Evolutionary conservation across 2,888 invertebrate species (phyloP).

Genomic region (Sphinx pinastri): DNA sequence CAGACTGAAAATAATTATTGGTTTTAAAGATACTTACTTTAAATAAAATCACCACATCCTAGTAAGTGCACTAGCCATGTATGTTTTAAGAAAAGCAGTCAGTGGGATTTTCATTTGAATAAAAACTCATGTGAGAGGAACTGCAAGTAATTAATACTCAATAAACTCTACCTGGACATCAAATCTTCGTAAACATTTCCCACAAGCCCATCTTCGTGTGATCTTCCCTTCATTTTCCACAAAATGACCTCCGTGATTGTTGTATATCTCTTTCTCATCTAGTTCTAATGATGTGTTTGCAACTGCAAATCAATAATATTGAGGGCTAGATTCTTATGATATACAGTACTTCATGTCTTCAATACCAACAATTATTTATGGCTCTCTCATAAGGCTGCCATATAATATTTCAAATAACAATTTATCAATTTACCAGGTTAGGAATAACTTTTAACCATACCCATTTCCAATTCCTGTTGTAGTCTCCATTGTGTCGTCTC

Average conservation of each 20-base stretch:
- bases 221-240: slow-evolving; percentile 31
- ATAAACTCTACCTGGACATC: not conserved
- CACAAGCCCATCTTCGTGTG: slow-evolving; percentile 46
- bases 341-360: too few species aligned
- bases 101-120: too few species aligned
- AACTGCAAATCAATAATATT: slow-evolving; percentile 30
- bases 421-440: too few species aligned
- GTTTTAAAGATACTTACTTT: too few species aligned
- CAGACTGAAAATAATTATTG: slow-evolving; percentile 39
- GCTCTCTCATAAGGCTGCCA: too few species aligned
- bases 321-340: too few species aligned
- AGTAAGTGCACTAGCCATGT: too few species aligned
- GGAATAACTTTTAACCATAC: slow-evolving; percentile 33
- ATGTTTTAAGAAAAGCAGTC: too few species aligned
- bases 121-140: too few species aligned
- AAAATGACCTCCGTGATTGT: slow-evolving; percentile 8
- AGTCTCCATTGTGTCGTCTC: slow-evolving; percentile 52
- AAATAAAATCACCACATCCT: slow-evolving; percentile 6
- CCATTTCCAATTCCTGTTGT: slow-evolving; percentile 51
- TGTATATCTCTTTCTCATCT: not conserved
- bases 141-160: too few species aligned
- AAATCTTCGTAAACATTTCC: slow-evolving; percentile 40
- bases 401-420: too few species aligned
- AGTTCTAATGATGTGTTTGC: slow-evolving; percentile 30
- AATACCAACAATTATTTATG: too few species aligned